These are phyloP conservation scores for Xylocopa sonorina DNA, from an alignment of 1,140 invertebrate genomes.

Conservation along the genomic window DNA sequence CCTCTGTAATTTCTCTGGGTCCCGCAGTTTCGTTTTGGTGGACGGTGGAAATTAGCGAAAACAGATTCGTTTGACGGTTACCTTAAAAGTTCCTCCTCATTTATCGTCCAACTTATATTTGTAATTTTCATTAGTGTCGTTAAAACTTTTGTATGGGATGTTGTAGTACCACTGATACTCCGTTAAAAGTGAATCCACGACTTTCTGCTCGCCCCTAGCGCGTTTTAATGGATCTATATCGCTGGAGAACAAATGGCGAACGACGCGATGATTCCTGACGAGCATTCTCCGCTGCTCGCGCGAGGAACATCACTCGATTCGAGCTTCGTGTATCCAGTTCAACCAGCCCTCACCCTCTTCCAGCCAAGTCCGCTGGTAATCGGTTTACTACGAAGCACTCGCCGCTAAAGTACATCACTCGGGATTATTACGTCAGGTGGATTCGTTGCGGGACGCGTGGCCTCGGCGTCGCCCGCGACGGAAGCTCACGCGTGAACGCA, in stretches of 20 bases:
- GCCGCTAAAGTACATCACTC: constrained; percentile 60
- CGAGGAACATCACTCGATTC: constrained; percentile 60
- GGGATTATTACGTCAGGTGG: constrained; percentile 61
- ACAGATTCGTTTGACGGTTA: too few species aligned
- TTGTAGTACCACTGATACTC: too few species aligned
- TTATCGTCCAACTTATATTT: too few species aligned
- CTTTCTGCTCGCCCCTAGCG: background rate
- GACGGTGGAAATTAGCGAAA: too few species aligned
- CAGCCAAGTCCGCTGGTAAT: constrained; percentile 42
- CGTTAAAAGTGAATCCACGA: too few species aligned
- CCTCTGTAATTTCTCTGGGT: too few species aligned
- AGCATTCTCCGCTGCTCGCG: constrained; percentile 36
- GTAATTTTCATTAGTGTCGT: too few species aligned
- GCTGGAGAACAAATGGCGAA: constrained; percentile 33
- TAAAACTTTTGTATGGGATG: too few species aligned
- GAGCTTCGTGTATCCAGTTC: background rate
- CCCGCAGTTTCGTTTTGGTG: too few species aligned
- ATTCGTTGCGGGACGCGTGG: constrained; percentile 21
- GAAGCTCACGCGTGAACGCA: constrained; percentile 16
- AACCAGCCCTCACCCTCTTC: constrained; percentile 2
- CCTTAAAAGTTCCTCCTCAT: too few species aligned
- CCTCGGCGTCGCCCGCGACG: too few species aligned
- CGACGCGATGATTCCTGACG: constrained; percentile 25
- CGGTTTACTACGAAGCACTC: constrained; percentile 61
- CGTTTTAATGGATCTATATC: background rate